A percentile compares a stretch with the other conserved stretches of the same genome.
Conservation (phyloP, 2,797 vertebrate genomes). For the Gymnoscopelus microlampas region DNA sequence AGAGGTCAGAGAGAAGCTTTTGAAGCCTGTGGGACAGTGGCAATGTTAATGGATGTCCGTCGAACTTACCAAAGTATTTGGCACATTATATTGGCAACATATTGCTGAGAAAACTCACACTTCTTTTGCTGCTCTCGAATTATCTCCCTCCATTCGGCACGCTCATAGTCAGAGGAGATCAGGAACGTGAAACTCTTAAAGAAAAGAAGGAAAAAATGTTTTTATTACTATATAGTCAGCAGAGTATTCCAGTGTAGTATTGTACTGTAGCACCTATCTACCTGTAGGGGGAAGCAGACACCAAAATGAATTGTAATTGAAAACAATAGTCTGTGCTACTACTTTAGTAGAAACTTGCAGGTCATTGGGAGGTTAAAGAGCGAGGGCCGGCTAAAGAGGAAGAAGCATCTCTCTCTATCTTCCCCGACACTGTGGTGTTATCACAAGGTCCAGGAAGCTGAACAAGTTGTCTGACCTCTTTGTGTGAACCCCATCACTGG, state of each 20-base stretch:
- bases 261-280: no score
- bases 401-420: no score
- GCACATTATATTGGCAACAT: not conserved
- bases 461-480: no score
- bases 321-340: no score
- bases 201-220: not conserved
- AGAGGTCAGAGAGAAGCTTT: constrained; percentile 92
- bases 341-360: no score
- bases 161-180: constrained; percentile 94
- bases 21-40: constrained; percentile 83
- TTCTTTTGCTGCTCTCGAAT: constrained; percentile 96
- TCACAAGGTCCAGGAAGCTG: no score
- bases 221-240: not conserved
- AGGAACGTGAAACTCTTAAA: constrained; percentile 91
- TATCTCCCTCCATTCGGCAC: constrained; percentile 94
- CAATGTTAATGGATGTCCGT: not conserved
- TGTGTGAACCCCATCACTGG: no score
- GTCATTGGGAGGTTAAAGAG: no score
- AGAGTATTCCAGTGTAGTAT: no score
- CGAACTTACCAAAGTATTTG: not conserved
- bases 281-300: constrained; percentile 59
- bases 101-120: constrained; percentile 78
- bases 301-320: not conserved
- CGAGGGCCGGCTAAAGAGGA: no score
- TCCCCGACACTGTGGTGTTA: no score